These are phyloP conservation scores for Caranx ignobilis DNA, from an alignment of 2,113 vertebrate genomes.

Conservation along the genomic window DNA sequence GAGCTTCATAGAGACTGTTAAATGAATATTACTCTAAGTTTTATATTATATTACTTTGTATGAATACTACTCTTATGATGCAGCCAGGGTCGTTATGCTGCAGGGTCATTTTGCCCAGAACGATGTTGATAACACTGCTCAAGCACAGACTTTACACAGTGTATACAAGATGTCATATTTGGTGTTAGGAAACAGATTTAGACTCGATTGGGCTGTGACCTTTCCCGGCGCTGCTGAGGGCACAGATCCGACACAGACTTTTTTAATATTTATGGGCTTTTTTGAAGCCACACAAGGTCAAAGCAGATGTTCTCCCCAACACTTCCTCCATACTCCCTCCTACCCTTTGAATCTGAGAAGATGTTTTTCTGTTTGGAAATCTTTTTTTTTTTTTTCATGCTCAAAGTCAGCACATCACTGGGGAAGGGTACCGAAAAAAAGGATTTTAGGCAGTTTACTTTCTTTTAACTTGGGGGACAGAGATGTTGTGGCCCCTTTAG, in stretches of 20 bases:
- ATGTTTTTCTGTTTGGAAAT: conserved; percentile 72
- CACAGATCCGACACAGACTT: conserved; percentile 67
- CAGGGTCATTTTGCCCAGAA: conserved; percentile 53
- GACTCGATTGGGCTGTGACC: conserved; percentile 75
- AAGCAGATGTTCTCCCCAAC: conserved; percentile 71
- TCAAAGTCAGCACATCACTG: conserved; percentile 71
- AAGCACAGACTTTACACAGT: conserved; percentile 43
- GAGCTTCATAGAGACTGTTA: not conserved
- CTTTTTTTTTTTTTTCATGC: conserved; percentile 58
- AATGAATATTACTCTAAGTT: conserved; percentile 5
- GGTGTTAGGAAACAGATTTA: conserved; percentile 73
- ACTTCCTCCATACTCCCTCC: conserved; percentile 66
- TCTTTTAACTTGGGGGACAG: conserved; percentile 64
- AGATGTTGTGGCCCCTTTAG: conserved; percentile 47
- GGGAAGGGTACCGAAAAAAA: conserved; percentile 48
- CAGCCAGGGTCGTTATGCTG: conserved; percentile 7
- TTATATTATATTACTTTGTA: conserved; percentile 8
- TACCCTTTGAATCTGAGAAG: conserved; percentile 65
- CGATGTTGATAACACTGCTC: conserved; percentile 62
- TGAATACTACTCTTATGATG: conserved; percentile 10
- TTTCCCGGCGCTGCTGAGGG: conserved; percentile 68
- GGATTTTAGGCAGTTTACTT: conserved; percentile 71
- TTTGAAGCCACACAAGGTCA: conserved; percentile 78
- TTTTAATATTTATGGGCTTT: conserved; percentile 79
- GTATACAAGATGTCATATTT: conserved; percentile 63